Evolutionary conservation across 1,140 invertebrate species (phyloP), one percentile per base, ranked within the genome.

Genomic region (Nautilus pompilius): DNA sequence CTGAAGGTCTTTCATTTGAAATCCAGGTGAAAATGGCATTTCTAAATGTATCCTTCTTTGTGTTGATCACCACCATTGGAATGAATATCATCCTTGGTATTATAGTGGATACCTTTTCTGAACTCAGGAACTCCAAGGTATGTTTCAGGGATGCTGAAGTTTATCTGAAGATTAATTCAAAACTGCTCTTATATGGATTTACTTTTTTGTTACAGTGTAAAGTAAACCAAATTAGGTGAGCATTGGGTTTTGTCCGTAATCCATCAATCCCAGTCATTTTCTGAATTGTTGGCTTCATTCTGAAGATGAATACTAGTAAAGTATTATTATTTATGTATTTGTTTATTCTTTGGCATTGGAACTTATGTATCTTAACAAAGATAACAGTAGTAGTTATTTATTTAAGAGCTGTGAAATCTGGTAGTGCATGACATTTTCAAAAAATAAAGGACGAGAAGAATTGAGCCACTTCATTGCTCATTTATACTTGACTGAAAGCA

Each of bases 61-160:
- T 81, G 56, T 60, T 80, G 53, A 72, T 81, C 57, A 78, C 77
- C 0, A 80, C 74, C 54, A 80, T 81, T 36, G 78, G 79, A 22
- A 69, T 81, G 24, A 80, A 80, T 72, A 80, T 81, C 66, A 75
- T 81, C 69, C 79, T 81, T 55, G 79, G 79, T 69, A 81, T 81
- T 72, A 80, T 81, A 49, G 79, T 82, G 17, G 79, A 82, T 67
- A 81, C 77, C 0, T 80, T 82, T 72, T 78, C 78, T 10, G 78
- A 82, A 56, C 72, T 80, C 24, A 69, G 80, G 67, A 75, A 81
- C 67, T 63, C 71, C 8, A 81, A 81, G 74, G 79, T 80, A 68
- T 69, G 30, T 3, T 5, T 17, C 48, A n/a, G n/a, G 22, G 20
- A 33, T 54, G n/a, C 17, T 61, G 24, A 17, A 28, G 17, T 41